phyloP scores from a whole-genome alignment of 2,113 vertebrate species.

The Oryzias curvinotus region DNA sequence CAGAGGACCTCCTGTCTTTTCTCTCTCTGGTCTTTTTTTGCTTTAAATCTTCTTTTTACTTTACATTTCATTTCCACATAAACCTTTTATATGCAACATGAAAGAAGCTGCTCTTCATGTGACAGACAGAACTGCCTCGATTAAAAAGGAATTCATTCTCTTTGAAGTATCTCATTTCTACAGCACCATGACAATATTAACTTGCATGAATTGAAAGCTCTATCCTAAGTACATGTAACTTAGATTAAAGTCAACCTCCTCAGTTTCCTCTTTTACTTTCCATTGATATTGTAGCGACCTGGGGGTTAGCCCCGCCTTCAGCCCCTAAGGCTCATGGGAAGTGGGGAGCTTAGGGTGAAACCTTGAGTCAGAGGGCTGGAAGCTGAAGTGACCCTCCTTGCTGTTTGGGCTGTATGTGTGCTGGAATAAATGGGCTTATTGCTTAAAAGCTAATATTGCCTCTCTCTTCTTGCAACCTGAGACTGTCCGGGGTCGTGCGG shows the following conservation, averaged over 20 bases:
- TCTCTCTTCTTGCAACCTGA: no score
- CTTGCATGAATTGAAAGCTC: background rate
- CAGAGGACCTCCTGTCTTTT: no score
- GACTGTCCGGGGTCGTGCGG: no score
- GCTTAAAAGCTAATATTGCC: no score
- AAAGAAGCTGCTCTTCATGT: background rate
- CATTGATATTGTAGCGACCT: no score
- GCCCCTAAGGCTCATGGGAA: no score
- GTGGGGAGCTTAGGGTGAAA: no score
- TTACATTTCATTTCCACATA: background rate
- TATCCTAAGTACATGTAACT: background rate
- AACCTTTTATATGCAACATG: background rate
- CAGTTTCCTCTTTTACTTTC: conserved; percentile 20
- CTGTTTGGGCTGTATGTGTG: no score
- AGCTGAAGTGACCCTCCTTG: no score
- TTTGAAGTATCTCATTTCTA: conserved; percentile 15
- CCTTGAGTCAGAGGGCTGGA: no score
- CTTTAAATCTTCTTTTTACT: background rate
- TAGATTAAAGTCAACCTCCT: background rate
- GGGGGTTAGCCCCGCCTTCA: no score
- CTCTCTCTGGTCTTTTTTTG: background rate
- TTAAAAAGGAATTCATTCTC: conserved; percentile 9
- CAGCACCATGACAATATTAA: conserved; percentile 1
- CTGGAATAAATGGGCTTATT: no score
- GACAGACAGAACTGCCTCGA: background rate